phyloP scores from a whole-genome alignment of 2,888 invertebrate genomes.

The Caenorhabditis sp. region DNA sequence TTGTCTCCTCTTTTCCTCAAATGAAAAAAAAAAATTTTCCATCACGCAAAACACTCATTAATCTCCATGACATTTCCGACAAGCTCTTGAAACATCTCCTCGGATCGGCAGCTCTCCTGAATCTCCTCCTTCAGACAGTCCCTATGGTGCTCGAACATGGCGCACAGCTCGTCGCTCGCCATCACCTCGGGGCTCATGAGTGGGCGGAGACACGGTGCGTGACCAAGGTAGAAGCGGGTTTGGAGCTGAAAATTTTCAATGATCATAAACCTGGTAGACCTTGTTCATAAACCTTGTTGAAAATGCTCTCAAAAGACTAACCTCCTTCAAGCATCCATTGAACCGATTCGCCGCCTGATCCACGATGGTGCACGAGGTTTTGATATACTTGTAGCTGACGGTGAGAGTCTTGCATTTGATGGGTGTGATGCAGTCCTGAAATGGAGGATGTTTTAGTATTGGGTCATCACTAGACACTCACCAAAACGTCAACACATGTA shows the following conservation, averaged over 20 bases:
- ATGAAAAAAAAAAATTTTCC: background rate
- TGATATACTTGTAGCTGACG: conserved; percentile 28
- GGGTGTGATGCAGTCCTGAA: conserved; percentile 30
- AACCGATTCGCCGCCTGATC: conserved; percentile 9
- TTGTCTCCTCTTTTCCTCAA: conserved; percentile 10
- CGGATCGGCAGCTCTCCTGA: conserved; percentile 1
- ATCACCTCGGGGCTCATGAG: conserved; percentile 1
- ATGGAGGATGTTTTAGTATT: too few species aligned
- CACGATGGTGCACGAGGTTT: conserved; percentile 11
- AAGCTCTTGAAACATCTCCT: conserved; percentile 18
- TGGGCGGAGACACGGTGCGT: conserved; percentile 15
- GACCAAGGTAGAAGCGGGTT: conserved; percentile 16
- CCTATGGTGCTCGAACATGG: conserved; percentile 9
- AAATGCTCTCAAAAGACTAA: too few species aligned
- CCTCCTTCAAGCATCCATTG: conserved; percentile 33
- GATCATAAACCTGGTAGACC: too few species aligned
- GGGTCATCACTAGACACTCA: background rate
- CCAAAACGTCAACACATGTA: conserved; percentile 12
- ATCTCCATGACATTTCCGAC: conserved; percentile 14
- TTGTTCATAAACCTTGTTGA: too few species aligned
- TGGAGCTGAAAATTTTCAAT: conserved; percentile 27
- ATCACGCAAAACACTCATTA: conserved; percentile 14
- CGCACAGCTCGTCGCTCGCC: conserved; percentile 4
- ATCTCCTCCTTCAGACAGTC: conserved; percentile 10
- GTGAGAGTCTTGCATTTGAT: conserved; percentile 39